A percentile compares a stretch with the other conserved stretches of the same genome.
phyloP scores from a whole-genome alignment of 2,797 vertebrate species.

The Taeniopygia guttata region DNA sequence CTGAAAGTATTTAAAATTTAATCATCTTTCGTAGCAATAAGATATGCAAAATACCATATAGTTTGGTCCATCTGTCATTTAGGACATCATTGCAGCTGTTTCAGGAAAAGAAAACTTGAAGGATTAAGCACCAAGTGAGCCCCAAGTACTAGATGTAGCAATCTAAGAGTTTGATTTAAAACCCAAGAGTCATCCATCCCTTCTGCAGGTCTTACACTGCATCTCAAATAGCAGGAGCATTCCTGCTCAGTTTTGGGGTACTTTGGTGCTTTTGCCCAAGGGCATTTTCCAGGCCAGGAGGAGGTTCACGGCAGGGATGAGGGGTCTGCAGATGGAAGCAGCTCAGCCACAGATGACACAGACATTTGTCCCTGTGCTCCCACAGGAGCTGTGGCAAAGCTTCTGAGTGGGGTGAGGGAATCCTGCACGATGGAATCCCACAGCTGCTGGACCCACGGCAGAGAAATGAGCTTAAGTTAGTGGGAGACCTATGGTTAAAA shows the following conservation, averaged over 20 bases:
- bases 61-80: neutral
- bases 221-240: neutral
- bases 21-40: neutral
- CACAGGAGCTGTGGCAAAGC: neutral
- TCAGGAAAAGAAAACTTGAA: neutral
- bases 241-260: neutral
- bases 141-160: neutral
- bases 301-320: accelerated
- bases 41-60: neutral
- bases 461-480: neutral
- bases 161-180: neutral
- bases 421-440: neutral
- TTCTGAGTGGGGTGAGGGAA: neutral
- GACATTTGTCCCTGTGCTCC: neutral
- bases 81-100: neutral
- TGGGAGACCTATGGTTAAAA: neutral
- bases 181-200: neutral
- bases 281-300: neutral
- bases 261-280: neutral
- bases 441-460: neutral
- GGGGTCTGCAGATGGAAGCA: neutral
- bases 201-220: neutral
- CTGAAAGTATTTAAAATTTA: neutral
- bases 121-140: neutral
- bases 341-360: neutral